Evolutionary conservation across 2,797 vertebrate species (phyloP).

Genomic region (Apodemus agrarius): DNA sequence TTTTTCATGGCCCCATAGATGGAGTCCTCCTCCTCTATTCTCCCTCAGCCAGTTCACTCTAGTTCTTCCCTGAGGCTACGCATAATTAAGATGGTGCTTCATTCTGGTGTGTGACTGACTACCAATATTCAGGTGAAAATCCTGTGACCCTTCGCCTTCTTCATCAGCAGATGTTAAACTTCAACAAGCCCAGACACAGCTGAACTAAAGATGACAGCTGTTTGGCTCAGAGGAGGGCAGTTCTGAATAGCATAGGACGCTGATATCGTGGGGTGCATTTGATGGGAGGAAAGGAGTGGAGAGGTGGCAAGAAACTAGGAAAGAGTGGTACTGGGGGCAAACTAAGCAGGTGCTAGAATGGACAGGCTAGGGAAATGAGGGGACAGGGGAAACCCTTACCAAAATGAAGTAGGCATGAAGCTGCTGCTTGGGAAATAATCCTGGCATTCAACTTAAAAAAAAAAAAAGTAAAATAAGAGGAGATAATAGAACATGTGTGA

Average conservation of each 20-base stretch:
- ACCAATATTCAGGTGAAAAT: neutral
- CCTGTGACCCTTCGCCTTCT: neutral
- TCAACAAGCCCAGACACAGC: neutral
- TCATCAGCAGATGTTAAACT: neutral
- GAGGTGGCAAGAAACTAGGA: neutral
- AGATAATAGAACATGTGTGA: neutral
- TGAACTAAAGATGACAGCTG: neutral
- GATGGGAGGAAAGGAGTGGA: neutral
- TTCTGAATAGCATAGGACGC: neutral
- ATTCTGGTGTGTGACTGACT: neutral
- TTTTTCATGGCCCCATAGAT: neutral
- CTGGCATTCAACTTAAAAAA: neutral
- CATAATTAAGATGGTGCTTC: neutral
- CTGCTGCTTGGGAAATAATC: neutral
- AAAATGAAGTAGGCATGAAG: neutral
- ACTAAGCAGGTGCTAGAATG: neutral
- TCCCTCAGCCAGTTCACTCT: neutral
- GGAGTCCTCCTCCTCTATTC: neutral
- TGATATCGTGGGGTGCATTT: neutral
- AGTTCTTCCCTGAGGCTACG: neutral
- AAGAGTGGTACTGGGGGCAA: neutral
- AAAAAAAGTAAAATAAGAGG: neutral
- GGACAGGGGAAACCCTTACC: neutral
- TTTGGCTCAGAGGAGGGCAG: neutral
- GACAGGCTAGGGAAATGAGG: neutral